Evolutionary conservation across 2,797 vertebrate species (phyloP).

Genomic region (Sebastes minor): DNA sequence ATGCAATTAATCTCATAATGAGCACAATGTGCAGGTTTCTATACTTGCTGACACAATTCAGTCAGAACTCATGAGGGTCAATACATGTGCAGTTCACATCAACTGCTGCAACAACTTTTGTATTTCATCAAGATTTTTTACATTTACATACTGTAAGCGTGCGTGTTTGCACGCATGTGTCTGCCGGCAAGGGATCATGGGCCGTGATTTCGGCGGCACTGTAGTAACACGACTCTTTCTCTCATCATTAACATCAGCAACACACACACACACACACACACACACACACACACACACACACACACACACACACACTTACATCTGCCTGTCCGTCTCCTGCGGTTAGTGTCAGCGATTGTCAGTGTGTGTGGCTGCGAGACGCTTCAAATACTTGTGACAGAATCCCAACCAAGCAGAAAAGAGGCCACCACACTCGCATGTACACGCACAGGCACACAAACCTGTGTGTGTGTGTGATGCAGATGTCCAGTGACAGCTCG

Average conservation of each 20-base stretch:
- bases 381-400: slow-evolving; percentile 79
- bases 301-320: slow-evolving; percentile 25
- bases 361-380: slow-evolving; percentile 59
- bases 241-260: slow-evolving; percentile 60
- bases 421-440: slow-evolving; percentile 63
- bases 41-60: not conserved
- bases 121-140: not conserved
- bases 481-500: slow-evolving; percentile 82
- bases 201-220: slow-evolving; percentile 31
- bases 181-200: slow-evolving; percentile 13
- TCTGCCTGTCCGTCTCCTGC: slow-evolving; percentile 61
- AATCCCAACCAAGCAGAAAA: slow-evolving; percentile 81
- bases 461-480: slow-evolving; percentile 58
- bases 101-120: not conserved
- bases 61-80: not conserved
- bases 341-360: slow-evolving; percentile 64
- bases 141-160: not conserved
- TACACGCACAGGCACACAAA: slow-evolving; percentile 42
- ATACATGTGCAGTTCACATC: not conserved
- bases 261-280: slow-evolving; percentile 18
- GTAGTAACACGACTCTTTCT: slow-evolving; percentile 46
- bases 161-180: slow-evolving; percentile 4
- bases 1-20: not conserved
- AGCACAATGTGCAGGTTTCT: not conserved
- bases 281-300: slow-evolving; percentile 10